These are phyloP conservation scores for Coregonus clupeaformis DNA, from an alignment of 2,113 vertebrate genomes.

Conservation along the genomic window DNA sequence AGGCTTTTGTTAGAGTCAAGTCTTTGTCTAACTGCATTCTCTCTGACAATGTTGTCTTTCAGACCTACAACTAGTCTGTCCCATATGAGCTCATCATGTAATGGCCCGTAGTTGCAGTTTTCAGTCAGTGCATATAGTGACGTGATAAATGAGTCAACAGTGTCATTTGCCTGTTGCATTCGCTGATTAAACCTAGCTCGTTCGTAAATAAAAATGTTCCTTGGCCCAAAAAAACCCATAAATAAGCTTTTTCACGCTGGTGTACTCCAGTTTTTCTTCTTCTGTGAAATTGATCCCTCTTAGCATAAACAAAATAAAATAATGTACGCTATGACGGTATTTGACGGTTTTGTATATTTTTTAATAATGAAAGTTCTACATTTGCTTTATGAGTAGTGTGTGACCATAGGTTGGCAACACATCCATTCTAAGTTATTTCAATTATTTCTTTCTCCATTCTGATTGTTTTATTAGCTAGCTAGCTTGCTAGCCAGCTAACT, in stretches of 20 bases:
- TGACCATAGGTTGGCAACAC: too few relatives aligned
- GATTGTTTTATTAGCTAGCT: too few relatives aligned
- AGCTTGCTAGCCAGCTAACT: too few relatives aligned
- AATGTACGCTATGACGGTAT: too few relatives aligned
- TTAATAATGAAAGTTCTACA: too few relatives aligned
- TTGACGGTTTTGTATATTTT: too few relatives aligned
- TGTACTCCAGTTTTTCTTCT: background rate
- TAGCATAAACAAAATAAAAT: too few relatives aligned
- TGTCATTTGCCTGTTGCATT: background rate
- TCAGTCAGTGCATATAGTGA: background rate
- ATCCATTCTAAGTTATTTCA: too few relatives aligned
- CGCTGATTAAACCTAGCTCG: background rate
- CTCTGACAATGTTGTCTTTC: background rate
- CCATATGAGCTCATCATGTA: background rate
- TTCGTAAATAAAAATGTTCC: background rate
- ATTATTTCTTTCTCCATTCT: too few relatives aligned
- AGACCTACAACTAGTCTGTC: background rate
- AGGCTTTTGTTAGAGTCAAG: background rate
- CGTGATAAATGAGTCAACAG: background rate
- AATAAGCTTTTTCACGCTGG: background rate
- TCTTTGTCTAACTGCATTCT: conserved; percentile 16
- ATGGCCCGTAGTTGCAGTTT: conserved; percentile 12
- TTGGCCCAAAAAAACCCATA: background rate
- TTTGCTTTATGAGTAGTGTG: too few relatives aligned
- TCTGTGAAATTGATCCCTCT: background rate